Base-by-base conservation (phyloP, 2,113 vertebrate species). In the Rhynchomys soricoides region DNA sequence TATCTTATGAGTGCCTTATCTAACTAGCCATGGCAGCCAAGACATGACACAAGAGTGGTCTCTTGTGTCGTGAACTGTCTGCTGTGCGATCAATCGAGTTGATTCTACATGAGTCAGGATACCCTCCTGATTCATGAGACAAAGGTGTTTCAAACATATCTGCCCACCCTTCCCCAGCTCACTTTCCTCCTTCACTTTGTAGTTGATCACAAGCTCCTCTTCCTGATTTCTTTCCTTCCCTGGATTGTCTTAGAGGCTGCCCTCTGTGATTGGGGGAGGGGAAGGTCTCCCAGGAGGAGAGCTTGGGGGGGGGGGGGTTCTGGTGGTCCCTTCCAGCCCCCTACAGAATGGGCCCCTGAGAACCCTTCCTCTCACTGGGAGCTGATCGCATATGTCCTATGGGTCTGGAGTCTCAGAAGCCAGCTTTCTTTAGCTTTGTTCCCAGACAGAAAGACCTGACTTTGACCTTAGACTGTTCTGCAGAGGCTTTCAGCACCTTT, bases 401-500 rank as follows among this genome's bases (percentile, higher is more conserved):
- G 48, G 16, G 12, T 24, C 66, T 50, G 5, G 5, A 62, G 13
- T 74, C 68, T 70, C 64, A n/a, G 57, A 87, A 94, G 48, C 62
- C 57, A 19, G 40, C 6, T 5, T 45, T 79, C 66, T 16, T 71
- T 78, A 82, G 75, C 75, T 92, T 66, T 89, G 90, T 78, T 31
- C 70, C 45, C 92, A 82, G 34, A 73, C 89, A 7, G 82, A 48
- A 50, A 94, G 78, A 57, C 70, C 52, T 57, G 17, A 6, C 31
- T 85, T 62, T 74, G 79, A 90, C 92, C 85, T 81, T 70, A 62
- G 43, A 90, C 66, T 24, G 83, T 90, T 89, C 93, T 79, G 90
- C 90, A 90, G 34, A 29, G 43, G 45, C 62, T 94, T 83, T 89
- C 22, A 12, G 74, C 64, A 77, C 40, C 57, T 97, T 66, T 34